Percentiles rank a stretch among this genome's conserved stretches.
Conservation (phyloP, 23 tunicate species). For the Ciona savignyi region DNA sequence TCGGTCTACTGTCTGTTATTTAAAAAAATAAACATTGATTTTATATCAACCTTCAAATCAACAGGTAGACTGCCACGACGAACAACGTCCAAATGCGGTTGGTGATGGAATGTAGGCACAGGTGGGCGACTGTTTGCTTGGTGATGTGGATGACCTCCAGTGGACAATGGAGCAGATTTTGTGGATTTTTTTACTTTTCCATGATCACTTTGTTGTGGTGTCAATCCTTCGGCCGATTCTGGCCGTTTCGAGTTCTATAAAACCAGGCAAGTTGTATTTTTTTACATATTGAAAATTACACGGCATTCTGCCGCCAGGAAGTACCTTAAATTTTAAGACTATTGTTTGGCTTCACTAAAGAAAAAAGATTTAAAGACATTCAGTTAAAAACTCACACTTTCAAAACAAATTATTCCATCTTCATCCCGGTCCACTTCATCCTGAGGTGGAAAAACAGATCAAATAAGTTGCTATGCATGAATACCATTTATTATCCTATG, state of each 20-base stretch:
- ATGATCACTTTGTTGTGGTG: neutral
- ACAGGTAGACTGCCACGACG: slow-evolving; percentile 44
- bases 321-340: too few relatives aligned
- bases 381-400: too few relatives aligned
- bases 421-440: too few relatives aligned
- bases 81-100: slow-evolving; percentile 4
- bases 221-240: slow-evolving; percentile 13
- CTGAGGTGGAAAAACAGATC: too few relatives aligned
- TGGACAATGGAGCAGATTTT: slow-evolving; percentile 30
- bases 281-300: neutral
- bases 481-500: too few relatives aligned
- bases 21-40: too few relatives aligned
- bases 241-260: slow-evolving; percentile 28
- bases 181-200: slow-evolving; percentile 13
- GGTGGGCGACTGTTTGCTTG: neutral
- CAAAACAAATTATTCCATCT: too few relatives aligned
- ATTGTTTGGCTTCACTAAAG: too few relatives aligned
- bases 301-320: too few relatives aligned
- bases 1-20: too few relatives aligned
- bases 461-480: too few relatives aligned
- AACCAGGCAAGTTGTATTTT: neutral
- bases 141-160: neutral
- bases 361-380: too few relatives aligned
- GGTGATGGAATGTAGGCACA: slow-evolving; percentile 5
- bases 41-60: slow-evolving; percentile 16